Evolutionary conservation across 2,888 invertebrate species (phyloP).

Genomic region (Drosophila nr. fundita): DNA sequence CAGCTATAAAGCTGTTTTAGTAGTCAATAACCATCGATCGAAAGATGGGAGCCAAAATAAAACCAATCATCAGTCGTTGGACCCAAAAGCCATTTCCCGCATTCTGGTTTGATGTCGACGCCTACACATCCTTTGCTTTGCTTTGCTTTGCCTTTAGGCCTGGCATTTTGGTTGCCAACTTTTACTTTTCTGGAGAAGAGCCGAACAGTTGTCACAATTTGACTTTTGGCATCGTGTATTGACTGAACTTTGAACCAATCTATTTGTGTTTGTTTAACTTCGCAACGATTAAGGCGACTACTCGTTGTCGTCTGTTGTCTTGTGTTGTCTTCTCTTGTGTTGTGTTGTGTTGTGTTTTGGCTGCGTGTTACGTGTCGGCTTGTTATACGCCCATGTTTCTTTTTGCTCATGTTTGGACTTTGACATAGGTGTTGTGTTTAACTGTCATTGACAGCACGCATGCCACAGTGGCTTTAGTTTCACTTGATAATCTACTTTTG

Average conservation of each 20-base stretch:
- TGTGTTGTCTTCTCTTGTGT: conserved; percentile 17
- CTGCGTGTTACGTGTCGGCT: conserved; percentile 46
- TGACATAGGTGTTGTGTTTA: conserved; percentile 32
- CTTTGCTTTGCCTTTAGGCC: conserved; percentile 11
- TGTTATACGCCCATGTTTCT: conserved; percentile 19
- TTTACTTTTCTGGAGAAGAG: conserved; percentile 9
- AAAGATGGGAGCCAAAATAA: not conserved
- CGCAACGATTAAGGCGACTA: conserved; percentile 72
- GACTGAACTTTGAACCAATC: conserved; percentile 75
- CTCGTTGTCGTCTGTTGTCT: conserved; percentile 17
- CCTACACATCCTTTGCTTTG: conserved; percentile 9
- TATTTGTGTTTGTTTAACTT: conserved; percentile 81
- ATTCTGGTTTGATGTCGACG: conserved; percentile 17
- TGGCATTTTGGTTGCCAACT: conserved; percentile 20
- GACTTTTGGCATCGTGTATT: conserved; percentile 69
- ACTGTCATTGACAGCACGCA: conserved; percentile 20
- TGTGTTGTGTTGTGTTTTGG: conserved; percentile 17
- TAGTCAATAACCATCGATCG: not conserved
- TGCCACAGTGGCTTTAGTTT: not conserved
- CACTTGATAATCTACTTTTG: conserved; percentile 8
- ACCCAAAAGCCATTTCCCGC: conserved; percentile 62
- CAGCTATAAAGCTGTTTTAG: not conserved
- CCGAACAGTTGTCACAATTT: conserved; percentile 66
- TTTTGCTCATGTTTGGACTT: not conserved
- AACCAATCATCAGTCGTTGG: conserved; percentile 46